phyloP scores from a whole-genome alignment of 2,888 invertebrate species.

The Euzophera pinguis region DNA sequence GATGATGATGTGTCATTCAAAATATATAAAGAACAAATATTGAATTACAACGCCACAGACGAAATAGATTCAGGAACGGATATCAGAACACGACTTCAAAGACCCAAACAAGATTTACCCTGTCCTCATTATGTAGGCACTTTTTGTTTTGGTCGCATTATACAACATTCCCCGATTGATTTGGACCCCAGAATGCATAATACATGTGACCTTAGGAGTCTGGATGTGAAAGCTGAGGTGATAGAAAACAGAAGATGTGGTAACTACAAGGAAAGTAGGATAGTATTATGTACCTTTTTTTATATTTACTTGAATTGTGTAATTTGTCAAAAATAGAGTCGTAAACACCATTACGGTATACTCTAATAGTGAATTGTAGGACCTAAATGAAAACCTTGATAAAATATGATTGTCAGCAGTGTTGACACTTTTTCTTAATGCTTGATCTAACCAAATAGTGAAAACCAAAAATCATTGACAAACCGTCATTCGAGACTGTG shows the following conservation, averaged over 20 bases:
- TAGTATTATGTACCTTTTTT: too few species aligned
- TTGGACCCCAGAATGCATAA: conserved; percentile 61
- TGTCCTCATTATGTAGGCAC: conserved; percentile 44
- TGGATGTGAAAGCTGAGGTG: conserved; percentile 32
- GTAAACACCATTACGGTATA: too few species aligned
- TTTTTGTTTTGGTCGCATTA: conserved; percentile 47
- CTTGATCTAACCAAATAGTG: too few species aligned
- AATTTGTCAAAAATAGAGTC: too few species aligned
- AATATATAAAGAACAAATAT: neutral
- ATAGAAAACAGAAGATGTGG: neutral
- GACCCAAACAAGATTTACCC: conserved; percentile 28
- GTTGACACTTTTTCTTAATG: too few species aligned
- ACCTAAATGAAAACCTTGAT: too few species aligned
- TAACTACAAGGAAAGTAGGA: too few species aligned
- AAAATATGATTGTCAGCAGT: too few species aligned
- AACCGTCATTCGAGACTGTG: too few species aligned
- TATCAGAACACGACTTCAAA: conserved; percentile 17
- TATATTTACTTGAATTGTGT: too few species aligned
- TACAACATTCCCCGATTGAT: conserved; percentile 58
- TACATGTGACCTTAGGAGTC: conserved; percentile 57
- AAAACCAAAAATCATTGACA: too few species aligned
- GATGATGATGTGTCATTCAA: neutral
- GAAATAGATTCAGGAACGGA: neutral
- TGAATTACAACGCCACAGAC: neutral
- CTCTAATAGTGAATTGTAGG: too few species aligned